Conservation (phyloP, 1,140 invertebrate genomes). For the Dufourea novaeangliae region DNA sequence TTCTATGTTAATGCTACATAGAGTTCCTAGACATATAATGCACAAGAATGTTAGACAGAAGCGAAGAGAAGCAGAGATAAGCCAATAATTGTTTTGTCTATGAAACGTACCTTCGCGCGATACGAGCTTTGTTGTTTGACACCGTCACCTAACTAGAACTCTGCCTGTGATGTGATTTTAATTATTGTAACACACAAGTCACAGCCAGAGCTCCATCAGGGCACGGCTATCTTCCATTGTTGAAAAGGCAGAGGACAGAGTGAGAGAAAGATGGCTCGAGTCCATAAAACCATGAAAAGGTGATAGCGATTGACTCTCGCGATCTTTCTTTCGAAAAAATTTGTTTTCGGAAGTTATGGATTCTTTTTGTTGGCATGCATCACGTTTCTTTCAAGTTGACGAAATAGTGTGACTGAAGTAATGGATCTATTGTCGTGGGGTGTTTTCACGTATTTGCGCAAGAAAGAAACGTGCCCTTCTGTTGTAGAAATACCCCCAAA, state of each 20-base stretch:
- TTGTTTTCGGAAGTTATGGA: slow-evolving; percentile 12
- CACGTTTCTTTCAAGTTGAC: slow-evolving; percentile 30
- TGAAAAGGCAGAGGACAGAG: slow-evolving; percentile 48
- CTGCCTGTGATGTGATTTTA: slow-evolving; percentile 93
- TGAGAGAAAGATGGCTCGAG: slow-evolving; percentile 36
- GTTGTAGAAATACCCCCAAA: not conserved
- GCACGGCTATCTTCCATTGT: slow-evolving; percentile 76
- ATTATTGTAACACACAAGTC: slow-evolving; percentile 86
- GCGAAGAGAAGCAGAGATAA: not conserved
- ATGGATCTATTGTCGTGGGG: not conserved
- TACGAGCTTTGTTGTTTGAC: slow-evolving; percentile 65
- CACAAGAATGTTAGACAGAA: not conserved
- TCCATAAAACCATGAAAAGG: not conserved
- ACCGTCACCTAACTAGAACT: slow-evolving; percentile 91
- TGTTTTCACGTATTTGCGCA: not conserved
- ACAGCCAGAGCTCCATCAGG: slow-evolving; percentile 90
- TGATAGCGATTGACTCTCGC: not conserved
- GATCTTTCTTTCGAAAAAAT: slow-evolving; percentile 30
- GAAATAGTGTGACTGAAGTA: slow-evolving; percentile 5
- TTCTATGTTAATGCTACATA: not conserved
- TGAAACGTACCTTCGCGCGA: slow-evolving; percentile 59
- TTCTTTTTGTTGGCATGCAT: slow-evolving; percentile 41
- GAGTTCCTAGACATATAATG: not conserved
- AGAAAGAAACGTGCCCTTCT: slow-evolving; percentile 30
- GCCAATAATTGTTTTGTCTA: slow-evolving; percentile 48